phyloP scores from a whole-genome alignment of 2,113 vertebrate species.

The Osmerus mordax region DNA sequence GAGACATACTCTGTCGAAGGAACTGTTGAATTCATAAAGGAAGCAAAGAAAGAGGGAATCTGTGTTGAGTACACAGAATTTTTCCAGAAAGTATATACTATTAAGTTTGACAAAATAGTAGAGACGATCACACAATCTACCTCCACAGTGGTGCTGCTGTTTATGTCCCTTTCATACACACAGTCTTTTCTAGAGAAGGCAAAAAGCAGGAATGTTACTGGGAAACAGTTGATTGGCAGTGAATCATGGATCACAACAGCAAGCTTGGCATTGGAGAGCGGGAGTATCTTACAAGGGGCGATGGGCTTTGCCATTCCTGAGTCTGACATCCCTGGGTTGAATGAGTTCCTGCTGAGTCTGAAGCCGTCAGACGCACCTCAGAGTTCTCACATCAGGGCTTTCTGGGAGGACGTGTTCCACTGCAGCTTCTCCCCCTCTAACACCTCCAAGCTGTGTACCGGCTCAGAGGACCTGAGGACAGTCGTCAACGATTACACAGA shows the following conservation, averaged over 20 bases:
- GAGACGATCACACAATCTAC: constrained; percentile 41
- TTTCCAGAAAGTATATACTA: neutral
- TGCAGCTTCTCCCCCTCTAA: constrained; percentile 43
- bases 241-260: constrained; percentile 57
- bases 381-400: constrained; percentile 30
- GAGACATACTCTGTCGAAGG: constrained; percentile 38
- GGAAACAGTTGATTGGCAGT: constrained; percentile 58
- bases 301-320: constrained; percentile 62
- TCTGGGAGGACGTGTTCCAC: constrained; percentile 54
- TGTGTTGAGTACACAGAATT: constrained; percentile 51
- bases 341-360: constrained; percentile 50
- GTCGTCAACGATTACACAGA: constrained; percentile 58
- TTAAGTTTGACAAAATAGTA: neutral
- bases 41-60: constrained; percentile 43
- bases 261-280: constrained; percentile 33
- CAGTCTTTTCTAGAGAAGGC: constrained; percentile 29
- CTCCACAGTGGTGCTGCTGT: constrained; percentile 56
- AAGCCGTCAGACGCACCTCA: constrained; percentile 50
- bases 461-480: constrained; percentile 52
- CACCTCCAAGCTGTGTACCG: constrained; percentile 40
- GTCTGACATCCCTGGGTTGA: constrained; percentile 44
- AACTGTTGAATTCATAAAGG: constrained; percentile 29
- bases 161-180: constrained; percentile 35
- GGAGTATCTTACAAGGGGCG: constrained; percentile 44
- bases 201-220: constrained; percentile 45